Evolutionary conservation across 1,140 invertebrate species (phyloP), one percentile per base, ranked within the genome.

Genomic region (Macrosteles quadrilineatus): DNA sequence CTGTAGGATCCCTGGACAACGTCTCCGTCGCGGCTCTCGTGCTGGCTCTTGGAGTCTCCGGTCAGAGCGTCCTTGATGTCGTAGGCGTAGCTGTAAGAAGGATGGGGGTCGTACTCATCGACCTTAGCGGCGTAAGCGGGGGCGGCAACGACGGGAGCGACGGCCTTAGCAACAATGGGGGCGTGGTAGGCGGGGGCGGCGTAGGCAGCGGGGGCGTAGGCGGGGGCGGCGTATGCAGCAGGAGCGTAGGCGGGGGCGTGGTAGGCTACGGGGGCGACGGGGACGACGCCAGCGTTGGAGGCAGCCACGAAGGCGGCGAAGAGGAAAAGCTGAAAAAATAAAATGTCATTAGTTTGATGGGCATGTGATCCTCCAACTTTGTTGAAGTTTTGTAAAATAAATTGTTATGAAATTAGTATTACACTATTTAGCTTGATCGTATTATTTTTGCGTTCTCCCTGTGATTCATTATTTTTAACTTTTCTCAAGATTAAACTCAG

Each of bases 1-100:
- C 85, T 87, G 80, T 90, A 91, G 76, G 87, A 85, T 31, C 90
- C 90, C 25, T 81, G 81, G 31, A 91, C 88, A 1, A 85, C 83
- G 75, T 91, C 88, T 29, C 89, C 89, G 70, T 87, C 82, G 45
- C 89, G 84, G 55, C 82, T 76, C 69, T 80, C 78, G 29, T 72
- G 70, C 70, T 78, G 77, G 71, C 74, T 76, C 64, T 79, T 77
- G 70, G 74, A 70, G 69, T 79, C 78, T 31, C 77, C 77, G 36
- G 78, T 79, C 64, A 76, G 72, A 9, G 75, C 71, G 64, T 79
- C 78, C 31, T 71, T 53, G n/a, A 79, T 75, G 66, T 68, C 67
- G 67, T 78, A 78, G 55, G 74, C 71, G 72, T 74, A 78, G 55
- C 72, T 73, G 74, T 77, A 77, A 31, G 75, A 70, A 31, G 75